These are phyloP conservation scores for Tinea semifulvella DNA, from an alignment of 2,888 invertebrate species.

Conservation along the genomic window DNA sequence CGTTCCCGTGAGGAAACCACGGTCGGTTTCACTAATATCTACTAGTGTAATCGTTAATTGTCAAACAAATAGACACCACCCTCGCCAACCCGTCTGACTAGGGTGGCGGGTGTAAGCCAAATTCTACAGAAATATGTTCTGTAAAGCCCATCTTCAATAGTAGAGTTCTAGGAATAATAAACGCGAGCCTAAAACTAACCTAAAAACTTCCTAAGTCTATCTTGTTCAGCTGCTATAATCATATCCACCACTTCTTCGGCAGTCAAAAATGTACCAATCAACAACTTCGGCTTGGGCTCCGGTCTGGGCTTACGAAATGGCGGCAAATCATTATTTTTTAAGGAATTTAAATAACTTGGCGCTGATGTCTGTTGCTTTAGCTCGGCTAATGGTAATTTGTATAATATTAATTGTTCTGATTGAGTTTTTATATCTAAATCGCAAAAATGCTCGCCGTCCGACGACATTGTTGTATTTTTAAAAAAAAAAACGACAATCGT, in stretches of 20 bases:
- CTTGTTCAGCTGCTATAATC: slow-evolving; percentile 32
- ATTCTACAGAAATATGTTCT: too few relatives aligned
- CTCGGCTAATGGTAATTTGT: neutral
- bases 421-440: slow-evolving; percentile 13
- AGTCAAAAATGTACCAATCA: slow-evolving; percentile 35
- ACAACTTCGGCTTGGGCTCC: slow-evolving; percentile 29
- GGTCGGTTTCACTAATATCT: too few relatives aligned
- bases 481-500: too few relatives aligned
- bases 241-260: slow-evolving; percentile 38
- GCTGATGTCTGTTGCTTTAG: slow-evolving; percentile 34
- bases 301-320: slow-evolving; percentile 36
- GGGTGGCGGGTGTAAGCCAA: too few relatives aligned
- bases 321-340: slow-evolving; percentile 43
- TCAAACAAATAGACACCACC: too few relatives aligned
- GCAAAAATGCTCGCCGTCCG: too few relatives aligned
- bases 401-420: neutral
- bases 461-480: too few relatives aligned
- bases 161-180: too few relatives aligned
- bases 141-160: too few relatives aligned
- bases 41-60: too few relatives aligned
- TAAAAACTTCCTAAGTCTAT: slow-evolving; percentile 30
- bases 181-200: slow-evolving; percentile 25
- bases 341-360: slow-evolving; percentile 42
- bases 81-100: too few relatives aligned
- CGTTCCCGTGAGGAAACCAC: too few relatives aligned